Evolutionary conservation across 2,113 vertebrate species (phyloP).

Genomic region (Gulo gulo): DNA sequence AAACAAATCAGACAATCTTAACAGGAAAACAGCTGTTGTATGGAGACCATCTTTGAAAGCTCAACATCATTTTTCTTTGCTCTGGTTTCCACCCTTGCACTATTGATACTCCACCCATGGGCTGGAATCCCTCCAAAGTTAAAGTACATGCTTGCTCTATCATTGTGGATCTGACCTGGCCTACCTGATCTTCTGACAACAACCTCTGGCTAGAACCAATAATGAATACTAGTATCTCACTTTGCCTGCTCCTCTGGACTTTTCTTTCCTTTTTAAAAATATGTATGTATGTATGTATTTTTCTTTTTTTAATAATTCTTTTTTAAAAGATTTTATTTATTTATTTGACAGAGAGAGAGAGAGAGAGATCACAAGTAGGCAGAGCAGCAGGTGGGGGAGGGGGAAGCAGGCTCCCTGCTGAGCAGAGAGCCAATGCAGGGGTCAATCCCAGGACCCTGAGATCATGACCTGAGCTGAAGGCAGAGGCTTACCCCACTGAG

Average conservation of each 20-base stretch:
- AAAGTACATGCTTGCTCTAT: neutral
- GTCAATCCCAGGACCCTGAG: no score
- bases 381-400: no score
- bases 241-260: neutral
- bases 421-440: no score
- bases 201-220: neutral
- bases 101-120: neutral
- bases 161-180: neutral
- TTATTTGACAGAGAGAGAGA: no score
- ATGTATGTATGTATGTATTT: neutral
- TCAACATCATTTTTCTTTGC: neutral
- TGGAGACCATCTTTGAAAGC: neutral
- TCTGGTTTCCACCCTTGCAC: neutral
- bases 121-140: neutral
- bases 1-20: conserved; percentile 1
- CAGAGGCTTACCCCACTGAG: no score
- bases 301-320: neutral
- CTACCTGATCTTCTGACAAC: neutral
- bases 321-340: neutral
- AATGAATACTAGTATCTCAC: neutral
- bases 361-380: no score
- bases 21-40: neutral
- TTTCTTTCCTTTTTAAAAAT: neutral
- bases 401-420: no score
- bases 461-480: no score